phyloP scores from a whole-genome alignment of 2,113 vertebrate genomes.

The Bujurquina vittata region DNA sequence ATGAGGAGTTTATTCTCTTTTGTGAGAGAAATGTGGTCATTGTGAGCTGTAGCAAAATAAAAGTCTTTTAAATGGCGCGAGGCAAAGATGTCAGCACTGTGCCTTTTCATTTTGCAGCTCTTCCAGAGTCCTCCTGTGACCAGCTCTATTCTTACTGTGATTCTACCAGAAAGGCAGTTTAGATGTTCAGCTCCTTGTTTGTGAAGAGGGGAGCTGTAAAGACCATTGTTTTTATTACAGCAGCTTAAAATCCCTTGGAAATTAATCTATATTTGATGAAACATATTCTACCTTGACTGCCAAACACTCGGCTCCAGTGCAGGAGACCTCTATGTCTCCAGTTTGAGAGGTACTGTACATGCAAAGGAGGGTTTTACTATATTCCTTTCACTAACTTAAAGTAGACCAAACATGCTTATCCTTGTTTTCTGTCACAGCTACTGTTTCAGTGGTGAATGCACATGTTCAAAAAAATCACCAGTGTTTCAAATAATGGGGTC shows the following conservation, averaged over 20 bases:
- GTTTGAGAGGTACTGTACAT: neutral
- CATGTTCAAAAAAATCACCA: too few relatives aligned
- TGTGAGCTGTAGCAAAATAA: neutral
- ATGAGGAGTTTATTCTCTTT: neutral
- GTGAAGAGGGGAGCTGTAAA: neutral
- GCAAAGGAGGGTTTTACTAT: too few relatives aligned
- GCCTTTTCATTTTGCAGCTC: neutral
- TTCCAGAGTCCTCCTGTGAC: neutral
- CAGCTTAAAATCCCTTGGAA: neutral
- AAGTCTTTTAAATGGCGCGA: neutral
- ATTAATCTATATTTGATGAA: neutral
- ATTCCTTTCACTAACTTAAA: too few relatives aligned
- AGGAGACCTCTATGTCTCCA: neutral
- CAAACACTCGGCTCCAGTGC: neutral
- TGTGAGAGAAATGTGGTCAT: neutral
- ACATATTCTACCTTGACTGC: neutral
- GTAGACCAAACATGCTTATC: neutral
- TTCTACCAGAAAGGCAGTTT: neutral
- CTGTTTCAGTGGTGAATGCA: neutral
- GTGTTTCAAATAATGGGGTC: too few relatives aligned
- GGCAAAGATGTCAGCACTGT: neutral
- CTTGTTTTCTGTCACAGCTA: neutral
- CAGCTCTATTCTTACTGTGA: neutral
- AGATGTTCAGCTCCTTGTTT: neutral
- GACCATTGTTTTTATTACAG: neutral